These are phyloP conservation scores for Montipora foliosa DNA, from an alignment of 64 coral and sea anemone genomes.

Conservation along the genomic window DNA sequence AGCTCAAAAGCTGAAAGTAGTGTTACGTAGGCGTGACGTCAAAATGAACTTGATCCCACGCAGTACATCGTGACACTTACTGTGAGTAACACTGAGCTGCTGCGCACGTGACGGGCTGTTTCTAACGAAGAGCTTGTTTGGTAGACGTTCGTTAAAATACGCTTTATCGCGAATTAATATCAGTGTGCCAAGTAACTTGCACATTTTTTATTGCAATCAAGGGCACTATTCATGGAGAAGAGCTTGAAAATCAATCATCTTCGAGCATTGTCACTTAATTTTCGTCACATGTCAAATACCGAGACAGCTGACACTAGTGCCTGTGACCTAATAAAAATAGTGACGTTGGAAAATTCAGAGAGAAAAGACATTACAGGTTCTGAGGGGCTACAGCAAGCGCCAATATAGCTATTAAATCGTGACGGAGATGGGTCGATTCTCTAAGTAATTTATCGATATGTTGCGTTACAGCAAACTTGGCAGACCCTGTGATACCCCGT, in stretches of 20 bases:
- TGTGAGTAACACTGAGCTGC: not conserved
- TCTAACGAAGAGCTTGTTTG: not conserved
- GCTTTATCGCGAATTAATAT: conserved; percentile 10
- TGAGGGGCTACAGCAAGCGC: not conserved
- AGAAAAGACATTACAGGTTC: not conserved
- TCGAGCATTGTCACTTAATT: not conserved
- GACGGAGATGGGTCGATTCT: too few species aligned
- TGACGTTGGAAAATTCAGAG: not conserved
- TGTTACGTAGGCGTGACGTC: conserved; percentile 40
- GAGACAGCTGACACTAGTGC: not conserved
- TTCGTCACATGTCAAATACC: conserved; percentile 44
- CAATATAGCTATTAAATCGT: not conserved
- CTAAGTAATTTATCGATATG: too few species aligned
- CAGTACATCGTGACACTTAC: not conserved
- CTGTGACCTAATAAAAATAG: conserved; percentile 3
- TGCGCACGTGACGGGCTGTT: not conserved
- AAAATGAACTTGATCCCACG: conserved; percentile 22
- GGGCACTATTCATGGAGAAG: not conserved
- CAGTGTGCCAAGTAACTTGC: not conserved
- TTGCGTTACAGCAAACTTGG: too few species aligned
- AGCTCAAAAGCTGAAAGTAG: not conserved
- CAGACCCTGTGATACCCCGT: too few species aligned
- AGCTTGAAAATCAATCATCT: not conserved
- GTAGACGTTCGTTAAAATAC: not conserved
- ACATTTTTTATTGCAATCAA: conserved; percentile 16